Evolutionary conservation across 2,113 vertebrate genomes (phyloP).

Genomic region (Raja brachyura): DNA sequence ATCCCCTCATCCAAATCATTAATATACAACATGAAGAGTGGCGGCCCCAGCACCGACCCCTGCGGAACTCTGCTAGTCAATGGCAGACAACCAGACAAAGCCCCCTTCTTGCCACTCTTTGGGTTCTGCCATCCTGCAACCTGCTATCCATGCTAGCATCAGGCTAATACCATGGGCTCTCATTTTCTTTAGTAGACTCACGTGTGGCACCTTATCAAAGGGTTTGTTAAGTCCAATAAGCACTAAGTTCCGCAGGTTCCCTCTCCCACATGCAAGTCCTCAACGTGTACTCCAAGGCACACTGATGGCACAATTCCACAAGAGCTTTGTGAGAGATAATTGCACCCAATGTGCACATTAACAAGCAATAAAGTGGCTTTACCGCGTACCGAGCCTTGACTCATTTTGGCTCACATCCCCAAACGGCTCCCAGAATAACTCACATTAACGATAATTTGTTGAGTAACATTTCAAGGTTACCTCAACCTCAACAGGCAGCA

Average conservation of each 20-base stretch:
- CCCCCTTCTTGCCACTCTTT: no score
- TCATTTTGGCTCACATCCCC: neutral
- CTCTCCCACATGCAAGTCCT: neutral
- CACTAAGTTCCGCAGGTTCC: neutral
- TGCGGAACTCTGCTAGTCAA: no score
- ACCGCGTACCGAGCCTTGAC: neutral
- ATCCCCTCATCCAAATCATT: no score
- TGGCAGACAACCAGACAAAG: no score
- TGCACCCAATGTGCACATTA: neutral
- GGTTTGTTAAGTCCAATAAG: neutral
- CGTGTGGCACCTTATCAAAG: no score
- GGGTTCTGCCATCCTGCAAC: no score
- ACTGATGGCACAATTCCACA: neutral
- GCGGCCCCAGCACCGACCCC: no score
- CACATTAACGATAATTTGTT: neutral
- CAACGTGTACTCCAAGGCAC: no score
- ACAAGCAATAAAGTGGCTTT: neutral
- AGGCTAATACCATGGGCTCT: no score
- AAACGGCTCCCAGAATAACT: neutral
- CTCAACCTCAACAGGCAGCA: neutral
- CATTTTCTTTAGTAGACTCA: no score
- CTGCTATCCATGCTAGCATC: no score
- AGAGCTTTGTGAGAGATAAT: neutral
- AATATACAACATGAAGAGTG: no score
- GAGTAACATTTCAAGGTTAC: neutral